These are phyloP conservation scores for Dendrocincla tyrannina DNA, from an alignment of 2,797 vertebrate genomes.

Conservation along the genomic window DNA sequence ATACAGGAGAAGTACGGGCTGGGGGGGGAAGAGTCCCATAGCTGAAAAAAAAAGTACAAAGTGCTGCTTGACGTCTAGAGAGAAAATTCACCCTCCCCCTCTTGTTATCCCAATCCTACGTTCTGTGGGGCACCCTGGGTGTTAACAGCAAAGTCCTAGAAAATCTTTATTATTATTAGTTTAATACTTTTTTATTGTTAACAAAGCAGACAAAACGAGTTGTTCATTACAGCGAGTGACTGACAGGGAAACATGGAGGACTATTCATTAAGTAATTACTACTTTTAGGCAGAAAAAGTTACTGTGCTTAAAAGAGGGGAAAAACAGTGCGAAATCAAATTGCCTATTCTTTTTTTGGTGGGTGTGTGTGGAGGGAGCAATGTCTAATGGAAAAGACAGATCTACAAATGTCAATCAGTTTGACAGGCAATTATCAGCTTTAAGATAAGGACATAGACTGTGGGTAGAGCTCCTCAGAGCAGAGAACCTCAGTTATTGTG, in stretches of 20 bases:
- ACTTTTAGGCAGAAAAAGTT: slow-evolving; percentile 76
- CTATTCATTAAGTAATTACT: slow-evolving; percentile 82
- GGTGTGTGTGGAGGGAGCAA: slow-evolving; percentile 68
- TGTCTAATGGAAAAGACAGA: slow-evolving; percentile 77
- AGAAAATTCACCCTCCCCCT: slow-evolving; percentile 37
- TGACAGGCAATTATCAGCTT: slow-evolving; percentile 86
- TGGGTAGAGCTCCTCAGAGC: slow-evolving; percentile 35
- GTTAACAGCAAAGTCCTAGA: slow-evolving; percentile 24
- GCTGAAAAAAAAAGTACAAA: slow-evolving; percentile 10
- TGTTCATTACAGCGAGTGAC: slow-evolving; percentile 73
- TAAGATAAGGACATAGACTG: slow-evolving; percentile 61
- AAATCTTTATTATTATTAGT: slow-evolving; percentile 71
- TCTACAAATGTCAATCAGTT: slow-evolving; percentile 82
- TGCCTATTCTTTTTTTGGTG: slow-evolving; percentile 69
- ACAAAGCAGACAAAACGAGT: slow-evolving; percentile 76
- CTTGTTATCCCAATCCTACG: slow-evolving; percentile 34
- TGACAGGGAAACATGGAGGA: slow-evolving; percentile 79
- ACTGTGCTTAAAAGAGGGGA: slow-evolving; percentile 49
- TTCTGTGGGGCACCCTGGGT: slow-evolving; percentile 23
- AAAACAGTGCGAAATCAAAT: slow-evolving; percentile 76
- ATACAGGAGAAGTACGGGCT: neutral
- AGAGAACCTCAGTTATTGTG: neutral
- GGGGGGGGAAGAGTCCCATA: neutral
- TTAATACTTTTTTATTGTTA: slow-evolving; percentile 73
- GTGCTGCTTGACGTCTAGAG: neutral